Percentiles rank a stretch among this genome's conserved stretches.
Conservation (phyloP, 2,888 invertebrate genomes). For the Caenorhabditis sp. region DNA sequence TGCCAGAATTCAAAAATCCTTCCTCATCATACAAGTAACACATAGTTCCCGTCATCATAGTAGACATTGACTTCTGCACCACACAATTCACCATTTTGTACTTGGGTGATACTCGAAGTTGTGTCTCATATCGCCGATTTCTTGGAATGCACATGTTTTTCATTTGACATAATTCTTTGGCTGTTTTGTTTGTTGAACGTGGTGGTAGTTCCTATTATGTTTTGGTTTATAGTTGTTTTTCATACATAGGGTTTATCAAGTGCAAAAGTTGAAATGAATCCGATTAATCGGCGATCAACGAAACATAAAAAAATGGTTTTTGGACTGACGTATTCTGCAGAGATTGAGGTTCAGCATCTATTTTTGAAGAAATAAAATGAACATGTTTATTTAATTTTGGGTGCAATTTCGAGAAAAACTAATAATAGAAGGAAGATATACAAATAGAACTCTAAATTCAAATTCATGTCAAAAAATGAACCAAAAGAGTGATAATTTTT, state of each 20-base stretch:
- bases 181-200: constrained; percentile 13
- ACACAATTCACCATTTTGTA: constrained; percentile 54
- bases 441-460: no score
- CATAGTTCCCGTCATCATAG: constrained; percentile 52
- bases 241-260: not conserved
- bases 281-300: not conserved
- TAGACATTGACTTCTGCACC: constrained; percentile 57
- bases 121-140: constrained; percentile 28
- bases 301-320: not conserved
- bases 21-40: constrained; percentile 52
- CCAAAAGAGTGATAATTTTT: no score
- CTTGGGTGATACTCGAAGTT: constrained; percentile 35
- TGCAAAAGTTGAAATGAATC: not conserved
- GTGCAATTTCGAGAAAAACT: no score
- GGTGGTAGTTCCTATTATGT: constrained; percentile 16
- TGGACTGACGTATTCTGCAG: not conserved
- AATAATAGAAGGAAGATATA: no score
- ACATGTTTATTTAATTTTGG: no score
- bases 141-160: constrained; percentile 14
- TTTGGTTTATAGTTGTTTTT: not conserved
- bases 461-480: no score
- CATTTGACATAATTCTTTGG: constrained; percentile 18
- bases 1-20: constrained; percentile 18
- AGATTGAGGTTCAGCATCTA: no score
- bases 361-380: no score